A percentile compares a stretch with the other conserved stretches of the same genome.
These are phyloP conservation scores for Garrulus glandarius DNA, from an alignment of 2,797 vertebrate genomes.

Conservation along the genomic window DNA sequence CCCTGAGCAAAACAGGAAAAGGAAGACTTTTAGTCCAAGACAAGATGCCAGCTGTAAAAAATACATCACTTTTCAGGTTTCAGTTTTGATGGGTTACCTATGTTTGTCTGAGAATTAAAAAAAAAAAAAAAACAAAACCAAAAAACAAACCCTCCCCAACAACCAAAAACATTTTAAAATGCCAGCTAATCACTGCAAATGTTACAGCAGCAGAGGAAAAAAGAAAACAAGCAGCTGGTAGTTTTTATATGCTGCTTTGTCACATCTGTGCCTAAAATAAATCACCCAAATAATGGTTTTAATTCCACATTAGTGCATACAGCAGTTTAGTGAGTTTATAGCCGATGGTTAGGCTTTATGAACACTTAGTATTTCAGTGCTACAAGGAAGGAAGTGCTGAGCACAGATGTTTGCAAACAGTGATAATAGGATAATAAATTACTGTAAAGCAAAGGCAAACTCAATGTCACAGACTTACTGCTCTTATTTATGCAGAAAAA, in stretches of 20 bases:
- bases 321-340: slow-evolving; percentile 51
- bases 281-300: slow-evolving; percentile 37
- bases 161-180: not conserved
- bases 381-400: slow-evolving; percentile 60
- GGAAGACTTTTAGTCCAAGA: not conserved
- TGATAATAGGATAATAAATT: slow-evolving; percentile 80
- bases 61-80: not conserved
- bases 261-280: slow-evolving; percentile 1
- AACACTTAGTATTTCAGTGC: slow-evolving; percentile 44
- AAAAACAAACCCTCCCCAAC: not conserved
- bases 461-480: not conserved
- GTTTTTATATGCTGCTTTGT: slow-evolving; percentile 20
- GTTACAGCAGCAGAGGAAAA: not conserved
- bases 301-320: not conserved
- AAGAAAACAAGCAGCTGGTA: not conserved
- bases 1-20: slow-evolving; percentile 6
- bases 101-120: not conserved
- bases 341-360: slow-evolving; percentile 67
- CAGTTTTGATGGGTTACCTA: not conserved
- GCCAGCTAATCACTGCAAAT: not conserved
- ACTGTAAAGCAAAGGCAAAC: slow-evolving; percentile 66
- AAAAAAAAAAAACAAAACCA: not conserved
- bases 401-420: slow-evolving; percentile 72
- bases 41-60: not conserved
- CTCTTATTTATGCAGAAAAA: slow-evolving; percentile 26